Evolutionary conservation across 2,113 vertebrate species (phyloP), one percentile per base, ranked within the genome.

Genomic region (Mugil cephalus): DNA sequence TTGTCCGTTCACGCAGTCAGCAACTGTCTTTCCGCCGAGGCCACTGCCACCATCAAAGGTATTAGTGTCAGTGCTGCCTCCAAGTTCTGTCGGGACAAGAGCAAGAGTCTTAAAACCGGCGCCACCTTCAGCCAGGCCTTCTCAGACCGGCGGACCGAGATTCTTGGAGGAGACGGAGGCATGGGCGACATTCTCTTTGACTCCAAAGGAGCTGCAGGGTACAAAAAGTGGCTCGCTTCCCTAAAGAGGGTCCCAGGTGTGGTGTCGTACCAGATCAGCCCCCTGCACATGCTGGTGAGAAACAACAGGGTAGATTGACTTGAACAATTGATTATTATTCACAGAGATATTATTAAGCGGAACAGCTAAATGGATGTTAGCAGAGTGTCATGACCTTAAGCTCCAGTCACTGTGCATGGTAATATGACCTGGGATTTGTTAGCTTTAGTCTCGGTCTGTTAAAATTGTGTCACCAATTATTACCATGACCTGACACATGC

Each of bases 271-370:
- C 66, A 34, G 0, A 69, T 95, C 30, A 85, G 74, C 15, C 82
- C 94, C 0, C 85, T 95, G 68, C 94, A 95, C 13, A 0, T 78
- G 14, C 59, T 95, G 51, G 13, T 82, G 24, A 77, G 62, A 5
- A 39, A 21, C 47, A 46, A 30, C 5, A 5, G 24, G 24, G 24
- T 5, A 30, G 5, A 30, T 30, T 30, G 24, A 30, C 24, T 30
- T 30, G 24, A 30, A 30, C 2, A 30, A 30, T n/a, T n/a, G n/a
- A 30, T 3, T 30, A 30, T 30, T 30, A 30, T 30, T 30, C 24
- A 30, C 24, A 30, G n/a, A n/a, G n/a, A n/a, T n/a, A n/a, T n/a
- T n/a, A n/a, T n/a, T n/a, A n/a, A n/a, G n/a, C n/a, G n/a, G n/a
- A n/a, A n/a, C n/a, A n/a, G n/a, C n/a, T n/a, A n/a, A n/a, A n/a